Conservation (phyloP, 2,888 invertebrate genomes). For the Pyralis farinalis region DNA sequence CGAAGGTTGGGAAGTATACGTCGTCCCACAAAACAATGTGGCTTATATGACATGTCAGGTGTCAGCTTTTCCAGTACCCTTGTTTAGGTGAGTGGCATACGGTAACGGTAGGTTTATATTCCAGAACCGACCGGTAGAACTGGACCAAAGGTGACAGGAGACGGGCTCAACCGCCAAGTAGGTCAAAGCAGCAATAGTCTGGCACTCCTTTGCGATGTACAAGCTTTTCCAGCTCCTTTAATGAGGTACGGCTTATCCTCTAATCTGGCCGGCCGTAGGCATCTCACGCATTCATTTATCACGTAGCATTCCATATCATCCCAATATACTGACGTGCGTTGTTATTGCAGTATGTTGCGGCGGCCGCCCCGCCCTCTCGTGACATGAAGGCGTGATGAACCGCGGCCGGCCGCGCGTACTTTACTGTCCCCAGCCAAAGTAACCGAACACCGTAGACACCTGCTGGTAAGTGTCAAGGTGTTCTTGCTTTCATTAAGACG, state of each 20-base stretch:
- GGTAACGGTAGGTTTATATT: slow-evolving; percentile 54
- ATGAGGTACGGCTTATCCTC: slow-evolving; percentile 84
- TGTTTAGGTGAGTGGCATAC: slow-evolving; percentile 84
- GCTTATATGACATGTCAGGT: slow-evolving; percentile 85
- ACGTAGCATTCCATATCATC: slow-evolving; percentile 68
- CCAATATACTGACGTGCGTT: slow-evolving; percentile 72
- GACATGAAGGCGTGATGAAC: slow-evolving; percentile 74
- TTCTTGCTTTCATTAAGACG: slow-evolving; percentile 73
- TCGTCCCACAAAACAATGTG: slow-evolving; percentile 68
- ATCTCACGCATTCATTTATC: slow-evolving; percentile 75
- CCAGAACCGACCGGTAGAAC: slow-evolving; percentile 87
- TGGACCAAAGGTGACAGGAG: slow-evolving; percentile 83
- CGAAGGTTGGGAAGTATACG: slow-evolving; percentile 83
- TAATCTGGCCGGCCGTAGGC: slow-evolving; percentile 55
- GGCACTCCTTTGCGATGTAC: slow-evolving; percentile 88
- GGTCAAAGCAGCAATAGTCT: slow-evolving; percentile 69
- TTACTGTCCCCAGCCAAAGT: slow-evolving; percentile 71
- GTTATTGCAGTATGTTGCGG: slow-evolving; percentile 75
- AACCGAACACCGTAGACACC: slow-evolving; percentile 76
- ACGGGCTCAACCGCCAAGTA: slow-evolving; percentile 81
- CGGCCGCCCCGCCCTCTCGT: slow-evolving; percentile 61
- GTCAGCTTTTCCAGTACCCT: slow-evolving; percentile 85
- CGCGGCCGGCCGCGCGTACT: slow-evolving; percentile 74
- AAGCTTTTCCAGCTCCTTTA: slow-evolving; percentile 88
- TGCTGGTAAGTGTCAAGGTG: slow-evolving; percentile 80